Evolutionary conservation across 2,797 vertebrate genomes (phyloP).

Genomic region (Leontopithecus rosalia): DNA sequence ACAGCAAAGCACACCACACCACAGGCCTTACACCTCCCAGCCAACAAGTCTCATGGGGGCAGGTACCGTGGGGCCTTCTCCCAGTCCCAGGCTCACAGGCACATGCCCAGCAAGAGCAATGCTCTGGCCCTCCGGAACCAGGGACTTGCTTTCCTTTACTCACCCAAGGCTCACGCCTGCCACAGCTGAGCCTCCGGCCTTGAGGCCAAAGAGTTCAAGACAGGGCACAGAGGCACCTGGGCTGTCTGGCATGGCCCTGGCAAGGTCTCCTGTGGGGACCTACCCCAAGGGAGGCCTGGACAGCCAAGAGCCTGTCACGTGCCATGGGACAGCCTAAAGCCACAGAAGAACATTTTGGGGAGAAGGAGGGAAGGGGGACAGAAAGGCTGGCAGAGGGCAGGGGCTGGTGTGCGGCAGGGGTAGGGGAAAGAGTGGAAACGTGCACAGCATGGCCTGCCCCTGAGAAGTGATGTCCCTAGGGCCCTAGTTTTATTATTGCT

Average conservation of each 20-base stretch:
- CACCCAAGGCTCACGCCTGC: neutral
- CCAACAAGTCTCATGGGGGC: too few relatives aligned
- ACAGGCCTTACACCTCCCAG: neutral
- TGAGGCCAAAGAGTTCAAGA: neutral
- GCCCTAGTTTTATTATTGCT: too few relatives aligned
- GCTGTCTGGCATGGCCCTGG: neutral
- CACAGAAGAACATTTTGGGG: neutral
- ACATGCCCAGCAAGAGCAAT: neutral
- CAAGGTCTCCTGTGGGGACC: neutral
- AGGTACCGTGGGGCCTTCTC: neutral
- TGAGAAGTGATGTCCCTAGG: neutral
- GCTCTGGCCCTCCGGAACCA: neutral
- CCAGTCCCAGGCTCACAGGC: neutral
- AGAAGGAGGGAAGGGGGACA: accelerated
- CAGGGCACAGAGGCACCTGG: neutral
- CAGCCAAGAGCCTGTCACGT: neutral
- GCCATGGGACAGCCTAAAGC: too few relatives aligned
- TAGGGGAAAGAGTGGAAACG: too few relatives aligned
- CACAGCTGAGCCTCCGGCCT: neutral
- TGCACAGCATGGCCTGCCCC: neutral
- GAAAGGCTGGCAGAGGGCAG: neutral
- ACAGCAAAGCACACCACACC: neutral
- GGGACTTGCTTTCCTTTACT: neutral
- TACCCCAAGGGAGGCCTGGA: neutral
- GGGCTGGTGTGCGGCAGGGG: neutral